Evolutionary conservation across 1,140 invertebrate genomes (phyloP).

Genomic region (Meteorus sp.): DNA sequence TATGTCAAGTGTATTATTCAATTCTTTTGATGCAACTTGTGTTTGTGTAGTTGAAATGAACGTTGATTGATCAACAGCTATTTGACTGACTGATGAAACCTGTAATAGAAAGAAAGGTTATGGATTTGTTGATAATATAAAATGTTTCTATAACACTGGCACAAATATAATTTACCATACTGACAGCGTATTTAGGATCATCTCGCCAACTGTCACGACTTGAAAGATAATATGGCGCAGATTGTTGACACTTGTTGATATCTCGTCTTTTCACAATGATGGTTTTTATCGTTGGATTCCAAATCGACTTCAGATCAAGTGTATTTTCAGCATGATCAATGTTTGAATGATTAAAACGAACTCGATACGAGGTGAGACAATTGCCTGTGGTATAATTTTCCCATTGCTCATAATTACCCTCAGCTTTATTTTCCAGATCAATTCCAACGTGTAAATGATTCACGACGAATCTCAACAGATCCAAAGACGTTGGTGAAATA

Average conservation of each 20-base stretch:
- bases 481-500: conserved; percentile 5
- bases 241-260: conserved; percentile 4
- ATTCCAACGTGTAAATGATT: conserved; percentile 21
- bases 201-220: conserved; percentile 18
- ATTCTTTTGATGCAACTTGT: neutral
- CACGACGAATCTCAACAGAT: conserved; percentile 3
- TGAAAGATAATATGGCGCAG: conserved; percentile 18
- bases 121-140: neutral
- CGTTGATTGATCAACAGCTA: conserved; percentile 3
- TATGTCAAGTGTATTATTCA: neutral
- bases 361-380: conserved; percentile 10
- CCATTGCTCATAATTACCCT: conserved; percentile 6
- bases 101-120: neutral
- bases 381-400: conserved; percentile 21
- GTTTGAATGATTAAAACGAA: neutral
- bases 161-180: conserved; percentile 14
- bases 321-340: neutral
- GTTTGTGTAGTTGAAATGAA: conserved; percentile 18
- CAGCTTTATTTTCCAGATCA: neutral
- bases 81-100: conserved; percentile 11
- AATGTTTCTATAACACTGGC: too few species aligned
- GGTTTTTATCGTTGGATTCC: neutral
- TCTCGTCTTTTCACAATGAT: conserved; percentile 7
- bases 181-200: neutral
- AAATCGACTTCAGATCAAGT: neutral